Evolutionary conservation across 2,113 vertebrate genomes (phyloP), one percentile per base, ranked within the genome.

Genomic region (Ceuthmochares aereus): DNA sequence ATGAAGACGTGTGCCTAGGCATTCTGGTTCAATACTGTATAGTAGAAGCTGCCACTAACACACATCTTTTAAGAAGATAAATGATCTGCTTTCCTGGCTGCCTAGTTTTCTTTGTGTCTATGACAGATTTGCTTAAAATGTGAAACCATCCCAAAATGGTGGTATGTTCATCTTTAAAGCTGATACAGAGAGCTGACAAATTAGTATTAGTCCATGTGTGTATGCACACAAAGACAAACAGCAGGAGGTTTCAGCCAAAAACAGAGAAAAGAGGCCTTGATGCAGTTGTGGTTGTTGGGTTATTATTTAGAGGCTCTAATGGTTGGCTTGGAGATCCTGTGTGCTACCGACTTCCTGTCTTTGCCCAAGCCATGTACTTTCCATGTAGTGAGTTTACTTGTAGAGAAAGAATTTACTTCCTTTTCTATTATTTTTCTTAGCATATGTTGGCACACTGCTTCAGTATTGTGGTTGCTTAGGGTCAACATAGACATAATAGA

Each of bases 21-120:
- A 77, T 63, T 73, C 45, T 76, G 47, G 5, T 70, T 62, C n/a
- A 10, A 3, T n/a, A 26, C 0, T 0, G 19, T 30, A 4, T 3
- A 62, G 37, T 10, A 36, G 63, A 40, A 69, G 40, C 22, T 64
- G 49, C 43, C 52, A 40, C 13, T 60, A 67, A 7, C 23, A 59
- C 3, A 0, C 4, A 14, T 5, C 22, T 47, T 73, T 64, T n/a
- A 36, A 62, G 54, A 92, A 82, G 19, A 12, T 2, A 0, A 29
- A 19, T 12, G 9, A 40, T 26, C n/a, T 30, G 6, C 36, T 63
- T 67, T 67, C 37, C 54, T 59, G 55, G 7, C 17, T 82, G n/a
- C 23, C 26, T 43, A 8, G 12, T 63, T 85, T 59, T 20, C 19
- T 77, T 63, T 58, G 6, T 25, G 15, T 49, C 32, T 37, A 22